phyloP scores from a whole-genome alignment of 2,113 vertebrate genomes.

The Lycocorax pyrrhopterus region DNA sequence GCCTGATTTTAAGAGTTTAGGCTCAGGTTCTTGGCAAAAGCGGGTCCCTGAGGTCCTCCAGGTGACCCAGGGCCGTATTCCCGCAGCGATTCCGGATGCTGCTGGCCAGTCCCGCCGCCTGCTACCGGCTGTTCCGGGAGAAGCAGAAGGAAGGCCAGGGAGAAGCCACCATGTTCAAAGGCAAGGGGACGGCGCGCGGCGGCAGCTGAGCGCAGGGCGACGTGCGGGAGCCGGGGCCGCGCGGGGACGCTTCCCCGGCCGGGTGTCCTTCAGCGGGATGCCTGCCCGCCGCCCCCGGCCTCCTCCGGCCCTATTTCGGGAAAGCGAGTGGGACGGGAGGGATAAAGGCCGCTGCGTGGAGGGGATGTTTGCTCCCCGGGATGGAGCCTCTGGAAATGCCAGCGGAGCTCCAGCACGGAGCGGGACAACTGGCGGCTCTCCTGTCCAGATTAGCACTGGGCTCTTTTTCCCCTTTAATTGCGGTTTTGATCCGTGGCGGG shows the following conservation, averaged over 20 bases:
- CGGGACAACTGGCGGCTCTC: neutral
- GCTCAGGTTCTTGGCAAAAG: neutral
- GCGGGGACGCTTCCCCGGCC: neutral
- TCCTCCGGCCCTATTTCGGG: constrained; percentile 34
- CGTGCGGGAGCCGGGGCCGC: rapidly evolving
- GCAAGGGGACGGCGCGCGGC: constrained; percentile 74
- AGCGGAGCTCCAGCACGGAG: neutral
- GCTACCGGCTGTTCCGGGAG: constrained; percentile 83
- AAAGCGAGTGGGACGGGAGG: neutral
- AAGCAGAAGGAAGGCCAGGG: constrained; percentile 84
- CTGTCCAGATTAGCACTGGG: neutral
- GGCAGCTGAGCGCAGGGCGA: neutral
- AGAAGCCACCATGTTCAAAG: constrained; percentile 84
- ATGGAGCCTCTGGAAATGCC: neutral
- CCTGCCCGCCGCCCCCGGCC: neutral
- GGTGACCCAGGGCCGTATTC: neutral
- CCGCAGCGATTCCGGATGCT: constrained; percentile 86
- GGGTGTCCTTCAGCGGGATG: neutral
- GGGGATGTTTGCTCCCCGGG: neutral
- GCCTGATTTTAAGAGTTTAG: rapidly evolving
- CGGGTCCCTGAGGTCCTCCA: rapidly evolving
- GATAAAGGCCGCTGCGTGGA: too few relatives aligned
- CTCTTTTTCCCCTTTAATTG: neutral
- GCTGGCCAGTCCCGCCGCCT: constrained; percentile 87
- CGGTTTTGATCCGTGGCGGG: rapidly evolving